Evolutionary conservation across 1,140 invertebrate species (phyloP), one percentile per base, ranked within the genome.

Genomic region (Venustaconcha ellipsiformis): DNA sequence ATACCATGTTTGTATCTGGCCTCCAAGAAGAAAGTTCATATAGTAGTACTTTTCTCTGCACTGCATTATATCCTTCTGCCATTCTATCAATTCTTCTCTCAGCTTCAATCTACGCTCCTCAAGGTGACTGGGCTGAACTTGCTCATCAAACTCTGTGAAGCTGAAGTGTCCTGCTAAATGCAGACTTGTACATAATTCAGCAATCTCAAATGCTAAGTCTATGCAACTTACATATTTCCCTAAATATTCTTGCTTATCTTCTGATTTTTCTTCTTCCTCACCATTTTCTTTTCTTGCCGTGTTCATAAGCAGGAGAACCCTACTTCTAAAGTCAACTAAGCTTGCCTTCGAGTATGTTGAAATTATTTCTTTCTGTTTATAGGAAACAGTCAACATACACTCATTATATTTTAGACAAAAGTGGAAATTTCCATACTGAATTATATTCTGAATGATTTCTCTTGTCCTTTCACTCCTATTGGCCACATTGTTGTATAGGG

Each of bases 281-380:
- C 59, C 59, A 64, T 79, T 62, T 80, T 74, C n/a, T n/a, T n/a
- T n/a, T n/a, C n/a, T 67, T 0, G 80, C 82, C 23, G 78, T 74
- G 57, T 80, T 84, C 66, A 81, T 70, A 3, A 84, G 56, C 0
- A 84, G 67, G 2, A 84, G 59, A 26, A 74, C 72, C 57, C 80
- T 55, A 57, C 77, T 81, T 76, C 74, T 55, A 15, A 81, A 26
- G 30, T 81, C 73, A 62, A 20, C 11, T 8, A 81, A n/a, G 14
- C 48, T 57, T 12, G 72, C 30, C 8, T 57, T 13, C 17, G 48
- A 13, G 18, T 70, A 57, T 37, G 55, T 20, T 12, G 66, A 60
- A 56, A 3, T 18, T 6, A 13, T 66, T 66, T 4, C 60, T 64
- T 66, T 71, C 14, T 70, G 64, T 14, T 15, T 18, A 23, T 79